Percentiles rank a stretch among this genome's conserved stretches.
Conservation (phyloP, 2,113 vertebrate species). For the Xiphophorus maculatus region DNA sequence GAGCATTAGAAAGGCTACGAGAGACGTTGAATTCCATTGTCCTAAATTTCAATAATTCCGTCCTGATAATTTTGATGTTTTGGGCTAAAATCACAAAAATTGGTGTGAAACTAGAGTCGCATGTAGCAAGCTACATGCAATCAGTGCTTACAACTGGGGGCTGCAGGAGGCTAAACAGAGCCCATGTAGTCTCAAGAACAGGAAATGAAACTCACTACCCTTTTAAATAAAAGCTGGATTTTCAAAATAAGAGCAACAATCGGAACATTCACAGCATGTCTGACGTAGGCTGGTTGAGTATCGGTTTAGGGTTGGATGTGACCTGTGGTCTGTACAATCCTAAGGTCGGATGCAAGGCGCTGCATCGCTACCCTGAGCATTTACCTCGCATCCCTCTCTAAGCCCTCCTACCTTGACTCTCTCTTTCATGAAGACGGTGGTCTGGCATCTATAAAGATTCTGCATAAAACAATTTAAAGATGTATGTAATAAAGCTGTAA, state of each 20-base stretch:
- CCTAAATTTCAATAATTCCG: neutral
- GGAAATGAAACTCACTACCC: no score
- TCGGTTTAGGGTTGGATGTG: neutral
- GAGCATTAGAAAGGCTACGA: neutral
- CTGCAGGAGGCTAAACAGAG: no score
- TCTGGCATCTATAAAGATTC: neutral
- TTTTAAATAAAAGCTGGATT: no score
- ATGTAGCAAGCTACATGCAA: no score
- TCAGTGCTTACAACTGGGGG: no score
- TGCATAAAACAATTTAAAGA: constrained; percentile 10
- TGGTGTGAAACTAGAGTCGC: no score
- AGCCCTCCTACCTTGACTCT: neutral
- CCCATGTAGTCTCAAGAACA: no score
- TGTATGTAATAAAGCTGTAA: constrained; percentile 44
- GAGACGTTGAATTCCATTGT: neutral
- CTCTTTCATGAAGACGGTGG: neutral
- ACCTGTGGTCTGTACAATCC: neutral
- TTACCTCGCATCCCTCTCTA: neutral
- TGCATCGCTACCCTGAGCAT: neutral
- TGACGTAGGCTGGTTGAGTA: neutral
- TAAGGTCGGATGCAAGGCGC: neutral
- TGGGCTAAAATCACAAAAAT: neutral
- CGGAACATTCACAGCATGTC: neutral
- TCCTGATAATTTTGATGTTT: neutral
- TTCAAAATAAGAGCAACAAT: no score